Base-by-base conservation (phyloP, 2,113 vertebrate genomes). In the Ceyx margarethae region DNA sequence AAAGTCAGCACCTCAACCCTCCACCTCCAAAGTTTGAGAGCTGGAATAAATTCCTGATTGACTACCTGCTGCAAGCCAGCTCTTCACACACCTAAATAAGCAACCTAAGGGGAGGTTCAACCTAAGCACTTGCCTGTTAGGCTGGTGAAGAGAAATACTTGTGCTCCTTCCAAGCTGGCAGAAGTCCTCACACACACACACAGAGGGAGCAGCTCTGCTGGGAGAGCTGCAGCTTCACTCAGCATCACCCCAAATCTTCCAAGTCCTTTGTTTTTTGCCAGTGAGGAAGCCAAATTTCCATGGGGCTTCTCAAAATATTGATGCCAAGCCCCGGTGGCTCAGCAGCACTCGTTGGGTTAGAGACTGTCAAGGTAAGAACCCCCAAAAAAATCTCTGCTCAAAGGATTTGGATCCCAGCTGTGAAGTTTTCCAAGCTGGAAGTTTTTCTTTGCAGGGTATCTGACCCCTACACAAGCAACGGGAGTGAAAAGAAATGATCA, bases 101-200 rank as follows among this genome's bases (percentile, higher is more conserved):
- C 92, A 91, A 87, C 89, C 92, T 95, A 77, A 95, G 92, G 91
- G 87, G 75, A 95, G 74, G 84, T 87, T 92, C 91, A 85, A 31
- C 64, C 51, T 37, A 74, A 89, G 76, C 68, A 53, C 84, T 67
- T 92, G 35, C 89, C 87, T 89, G 94, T 73, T 87, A 67, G 1
- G 14, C 84, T 87, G 67, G 83, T 91, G 91, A 79, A 64, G 71
- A 73, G 81, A 61, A 93, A 21, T 64, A 77, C 15, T 74, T 75
- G 83, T 23, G 23, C 73, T 92, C 58, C 18, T 76, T 96, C 86
- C 82, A 51, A 82, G 60, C 92, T 94, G 92, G 92, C 95, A 91
- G 15, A 53, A 64, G 48, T 91, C 84, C 94, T 92, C 76, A 56
- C 64, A 54, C 71, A 81, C 76, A 54, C 9, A 20, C 51, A 91